These are phyloP conservation scores for Allolobophora icterica DNA, from an alignment of 2,888 invertebrate species.

Conservation along the genomic window DNA sequence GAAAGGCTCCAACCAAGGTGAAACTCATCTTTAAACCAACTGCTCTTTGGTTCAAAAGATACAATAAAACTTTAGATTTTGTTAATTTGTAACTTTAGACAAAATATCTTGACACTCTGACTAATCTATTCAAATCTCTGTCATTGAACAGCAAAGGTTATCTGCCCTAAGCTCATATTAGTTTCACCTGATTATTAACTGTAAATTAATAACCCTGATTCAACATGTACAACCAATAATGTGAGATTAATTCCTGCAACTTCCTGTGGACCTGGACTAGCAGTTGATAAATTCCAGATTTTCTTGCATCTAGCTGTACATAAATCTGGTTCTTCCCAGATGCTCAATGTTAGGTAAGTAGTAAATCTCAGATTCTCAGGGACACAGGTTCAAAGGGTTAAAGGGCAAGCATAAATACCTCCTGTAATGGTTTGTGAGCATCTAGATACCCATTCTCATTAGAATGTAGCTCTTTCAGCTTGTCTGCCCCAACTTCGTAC, in stretches of 20 bases:
- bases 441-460: background rate
- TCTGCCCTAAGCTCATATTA: background rate
- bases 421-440: background rate
- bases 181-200: background rate
- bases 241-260: background rate
- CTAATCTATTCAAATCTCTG: no score
- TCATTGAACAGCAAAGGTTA: background rate
- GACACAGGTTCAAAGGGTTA: background rate
- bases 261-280: background rate
- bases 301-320: background rate
- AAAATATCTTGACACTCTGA: no score
- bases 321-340: constrained; percentile 17
- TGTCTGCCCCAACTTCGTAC: background rate
- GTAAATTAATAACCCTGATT: background rate
- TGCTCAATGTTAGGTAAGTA: background rate
- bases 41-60: no score
- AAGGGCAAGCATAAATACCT: constrained; percentile 5
- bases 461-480: background rate
- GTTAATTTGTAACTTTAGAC: no score
- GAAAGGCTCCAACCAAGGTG: no score
- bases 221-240: background rate
- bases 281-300: constrained; percentile 1
- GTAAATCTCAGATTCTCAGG: background rate
- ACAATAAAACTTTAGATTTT: no score
- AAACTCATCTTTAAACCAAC: no score